Evolutionary conservation across 2,888 invertebrate genomes (phyloP).

Genomic region (Lithophane ornitopus): DNA sequence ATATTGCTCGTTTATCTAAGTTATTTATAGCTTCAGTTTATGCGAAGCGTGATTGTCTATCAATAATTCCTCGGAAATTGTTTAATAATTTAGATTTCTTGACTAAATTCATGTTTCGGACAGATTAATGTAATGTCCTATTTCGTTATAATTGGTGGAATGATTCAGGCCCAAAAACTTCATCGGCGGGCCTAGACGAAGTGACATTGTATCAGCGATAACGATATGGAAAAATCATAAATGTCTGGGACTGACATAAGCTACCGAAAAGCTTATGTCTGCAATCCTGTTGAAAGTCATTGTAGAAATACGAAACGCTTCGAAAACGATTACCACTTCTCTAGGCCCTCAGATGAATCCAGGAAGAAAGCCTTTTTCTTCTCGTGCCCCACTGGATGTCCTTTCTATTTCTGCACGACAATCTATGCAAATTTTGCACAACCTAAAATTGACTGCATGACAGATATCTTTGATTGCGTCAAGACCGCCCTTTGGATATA

Average conservation of each 20-base stretch:
- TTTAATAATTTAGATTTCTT: conserved; percentile 33
- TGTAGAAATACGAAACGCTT: neutral
- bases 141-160: neutral
- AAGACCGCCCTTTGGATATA: neutral
- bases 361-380: neutral
- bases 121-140: conserved; percentile 6
- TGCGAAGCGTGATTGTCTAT: conserved; percentile 31
- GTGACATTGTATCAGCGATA: neutral
- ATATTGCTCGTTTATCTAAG: conserved; percentile 40
- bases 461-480: neutral
- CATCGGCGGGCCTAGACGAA: too few relatives aligned
- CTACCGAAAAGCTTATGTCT: neutral
- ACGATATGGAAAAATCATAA: too few relatives aligned
- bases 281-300: neutral
- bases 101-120: conserved; percentile 18
- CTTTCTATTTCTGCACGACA: neutral
- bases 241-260: neutral
- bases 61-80: conserved; percentile 34
- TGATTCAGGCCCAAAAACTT: neutral
- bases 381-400: neutral
- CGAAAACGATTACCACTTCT: neutral
- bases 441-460: neutral
- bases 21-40: conserved; percentile 38
- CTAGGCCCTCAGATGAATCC: neutral
- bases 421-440: neutral